Conservation (phyloP, 2,797 vertebrate genomes). For the Eospalax fontanierii region DNA sequence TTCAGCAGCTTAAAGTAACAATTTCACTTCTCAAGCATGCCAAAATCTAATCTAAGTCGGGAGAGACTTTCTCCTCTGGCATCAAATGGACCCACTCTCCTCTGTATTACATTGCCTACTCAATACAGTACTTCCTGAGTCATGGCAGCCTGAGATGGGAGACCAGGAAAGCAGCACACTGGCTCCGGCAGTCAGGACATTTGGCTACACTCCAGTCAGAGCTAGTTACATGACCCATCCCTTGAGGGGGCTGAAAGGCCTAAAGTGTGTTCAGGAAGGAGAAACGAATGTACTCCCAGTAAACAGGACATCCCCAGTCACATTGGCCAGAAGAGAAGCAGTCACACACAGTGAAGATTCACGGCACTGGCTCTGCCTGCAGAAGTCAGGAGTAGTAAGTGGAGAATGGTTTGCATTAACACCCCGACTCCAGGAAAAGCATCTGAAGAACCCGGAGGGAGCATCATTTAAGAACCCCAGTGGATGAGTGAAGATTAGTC, state of each 20-base stretch:
- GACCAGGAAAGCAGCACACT: not conserved
- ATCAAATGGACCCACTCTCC: not conserved
- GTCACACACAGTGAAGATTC: not conserved
- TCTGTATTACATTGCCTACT: not conserved
- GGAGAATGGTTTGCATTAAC: not conserved
- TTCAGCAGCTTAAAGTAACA: not conserved
- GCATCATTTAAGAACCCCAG: constrained; percentile 26
- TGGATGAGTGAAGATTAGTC: constrained; percentile 29
- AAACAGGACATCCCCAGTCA: not conserved
- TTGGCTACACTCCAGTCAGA: not conserved
- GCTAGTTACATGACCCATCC: not conserved
- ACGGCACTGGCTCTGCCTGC: not conserved
- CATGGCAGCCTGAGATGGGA: not conserved
- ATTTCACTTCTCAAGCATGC: not conserved
- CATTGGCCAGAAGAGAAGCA: not conserved
- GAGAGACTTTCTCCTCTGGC: not conserved
- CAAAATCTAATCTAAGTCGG: not conserved
- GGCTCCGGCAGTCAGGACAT: not conserved
- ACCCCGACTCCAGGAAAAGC: not conserved
- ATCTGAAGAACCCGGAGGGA: constrained; percentile 30
- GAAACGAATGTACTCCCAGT: not conserved
- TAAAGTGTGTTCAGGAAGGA: not conserved
- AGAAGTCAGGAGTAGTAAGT: constrained; percentile 38
- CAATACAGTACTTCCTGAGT: not conserved
- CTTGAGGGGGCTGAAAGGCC: not conserved